A percentile compares a stretch with the other conserved stretches of the same genome.
Evolutionary conservation across 2,888 invertebrate genomes (phyloP).

Genomic region (Carpatolechia fugitivella): DNA sequence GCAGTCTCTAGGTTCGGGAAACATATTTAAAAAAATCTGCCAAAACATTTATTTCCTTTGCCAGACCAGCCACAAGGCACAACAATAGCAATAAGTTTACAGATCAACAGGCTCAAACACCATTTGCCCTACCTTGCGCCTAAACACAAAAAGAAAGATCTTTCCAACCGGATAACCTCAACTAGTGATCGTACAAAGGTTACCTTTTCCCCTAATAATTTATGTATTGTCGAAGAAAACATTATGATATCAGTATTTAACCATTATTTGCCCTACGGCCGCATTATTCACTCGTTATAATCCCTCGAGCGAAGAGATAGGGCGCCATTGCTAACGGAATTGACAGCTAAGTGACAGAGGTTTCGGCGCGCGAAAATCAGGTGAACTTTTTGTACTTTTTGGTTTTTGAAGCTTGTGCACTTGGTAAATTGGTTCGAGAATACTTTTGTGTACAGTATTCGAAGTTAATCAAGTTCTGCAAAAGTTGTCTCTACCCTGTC

Average conservation of each 20-base stretch:
- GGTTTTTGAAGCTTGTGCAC: too few relatives aligned
- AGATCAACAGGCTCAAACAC: constrained; percentile 1
- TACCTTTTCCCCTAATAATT: constrained; percentile 58
- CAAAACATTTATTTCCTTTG: background rate
- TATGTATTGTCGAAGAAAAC: constrained; percentile 65
- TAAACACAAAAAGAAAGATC: constrained; percentile 40
- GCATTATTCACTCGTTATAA: constrained; percentile 77
- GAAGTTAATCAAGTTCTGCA: too few relatives aligned
- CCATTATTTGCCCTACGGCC: constrained; percentile 35
- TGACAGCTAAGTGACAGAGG: constrained; percentile 59
- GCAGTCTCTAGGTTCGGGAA: too few relatives aligned
- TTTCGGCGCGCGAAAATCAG: constrained; percentile 50
- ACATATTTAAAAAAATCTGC: background rate
- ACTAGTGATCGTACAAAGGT: constrained; percentile 63
- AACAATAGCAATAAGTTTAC: constrained; percentile 11
- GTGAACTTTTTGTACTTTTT: background rate
- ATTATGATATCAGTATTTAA: constrained; percentile 55
- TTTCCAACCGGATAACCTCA: constrained; percentile 65
- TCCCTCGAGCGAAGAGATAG: constrained; percentile 69
- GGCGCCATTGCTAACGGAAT: constrained; percentile 58
- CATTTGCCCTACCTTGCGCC: constrained; percentile 33
- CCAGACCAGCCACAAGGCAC: background rate
- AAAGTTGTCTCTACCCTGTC: too few relatives aligned
- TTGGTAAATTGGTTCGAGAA: too few relatives aligned
- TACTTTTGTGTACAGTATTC: too few relatives aligned